Evolutionary conservation across 2,888 invertebrate genomes (phyloP), one percentile per base, ranked within the genome.

Genomic region (Agrochola litura): DNA sequence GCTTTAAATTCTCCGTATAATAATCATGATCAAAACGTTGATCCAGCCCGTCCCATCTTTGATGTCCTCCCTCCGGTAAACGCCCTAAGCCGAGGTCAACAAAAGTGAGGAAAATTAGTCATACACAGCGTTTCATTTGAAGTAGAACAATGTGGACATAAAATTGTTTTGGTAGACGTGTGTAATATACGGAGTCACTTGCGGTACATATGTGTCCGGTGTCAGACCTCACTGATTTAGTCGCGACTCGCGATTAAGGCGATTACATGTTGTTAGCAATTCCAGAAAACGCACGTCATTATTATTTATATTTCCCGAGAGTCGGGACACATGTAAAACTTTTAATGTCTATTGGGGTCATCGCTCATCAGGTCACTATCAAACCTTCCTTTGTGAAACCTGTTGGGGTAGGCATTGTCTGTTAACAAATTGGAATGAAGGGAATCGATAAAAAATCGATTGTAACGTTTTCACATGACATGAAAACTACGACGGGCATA

Each of bases 251-350:
- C 73, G 83, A 86, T 90, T 86, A 88, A 81, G 76, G 61, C 61
- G 76, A 84, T 87, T 84, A 86, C 60, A 43, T 56, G 74, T 79
- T 76, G 85, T 76, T 65, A 63, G 58, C 68, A 63, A 88, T 89
- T 88, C 86, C 87, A 86, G 83, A 73, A 71, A 76, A 77, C 58
- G 46, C 69, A 80, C 82, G 84, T 90, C 90, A 91, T 81, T 52
- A 79, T 81, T 90, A 90, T 90, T 89, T 88, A 81, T 86, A 88
- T 12, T 60, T 58, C 25, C 4, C 58, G 54, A 54, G 71, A 69
- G 69, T 6, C 22, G n/a, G 49, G 60, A 75, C 43, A 56, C 22
- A 69, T 67, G 37, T 71, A 1, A 61, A 73, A 66, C 52, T 60
- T 30, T 63, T n/a, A 58, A 49, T 63, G 22, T 25, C 22, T 19